These are phyloP conservation scores for Tipula vernalis DNA, from an alignment of 2,888 invertebrate genomes.

Conservation along the genomic window DNA sequence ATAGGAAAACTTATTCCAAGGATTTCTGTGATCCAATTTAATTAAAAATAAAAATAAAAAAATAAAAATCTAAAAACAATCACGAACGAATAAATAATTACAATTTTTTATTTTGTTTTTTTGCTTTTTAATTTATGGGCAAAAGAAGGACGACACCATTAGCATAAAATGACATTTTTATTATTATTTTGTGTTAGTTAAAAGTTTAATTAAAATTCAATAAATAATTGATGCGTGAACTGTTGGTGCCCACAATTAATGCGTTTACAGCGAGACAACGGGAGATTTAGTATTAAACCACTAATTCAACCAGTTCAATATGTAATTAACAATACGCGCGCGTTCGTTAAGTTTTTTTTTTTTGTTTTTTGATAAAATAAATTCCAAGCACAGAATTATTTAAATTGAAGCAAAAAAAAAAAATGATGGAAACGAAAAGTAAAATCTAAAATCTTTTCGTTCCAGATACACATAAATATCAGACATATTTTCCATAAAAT, in stretches of 20 bases:
- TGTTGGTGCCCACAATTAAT: background rate
- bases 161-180: background rate
- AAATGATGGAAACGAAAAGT: background rate
- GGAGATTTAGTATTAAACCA: background rate
- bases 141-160: background rate
- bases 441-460: background rate
- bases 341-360: background rate
- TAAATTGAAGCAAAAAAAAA: background rate
- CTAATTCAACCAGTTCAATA: background rate
- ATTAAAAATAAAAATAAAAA: background rate
- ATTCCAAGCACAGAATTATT: background rate
- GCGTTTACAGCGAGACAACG: background rate
- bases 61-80: background rate
- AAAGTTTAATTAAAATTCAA: conserved; percentile 4
- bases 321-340: background rate
- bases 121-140: background rate
- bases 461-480: background rate
- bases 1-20: background rate
- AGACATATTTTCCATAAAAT: background rate
- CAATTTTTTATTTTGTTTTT: background rate
- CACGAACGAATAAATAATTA: conserved; percentile 4
- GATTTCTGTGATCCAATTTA: background rate
- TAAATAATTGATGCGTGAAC: background rate
- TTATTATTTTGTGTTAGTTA: background rate
- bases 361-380: background rate